phyloP scores from a whole-genome alignment of 1,140 invertebrate species.

The Drosophila gunungcola region DNA sequence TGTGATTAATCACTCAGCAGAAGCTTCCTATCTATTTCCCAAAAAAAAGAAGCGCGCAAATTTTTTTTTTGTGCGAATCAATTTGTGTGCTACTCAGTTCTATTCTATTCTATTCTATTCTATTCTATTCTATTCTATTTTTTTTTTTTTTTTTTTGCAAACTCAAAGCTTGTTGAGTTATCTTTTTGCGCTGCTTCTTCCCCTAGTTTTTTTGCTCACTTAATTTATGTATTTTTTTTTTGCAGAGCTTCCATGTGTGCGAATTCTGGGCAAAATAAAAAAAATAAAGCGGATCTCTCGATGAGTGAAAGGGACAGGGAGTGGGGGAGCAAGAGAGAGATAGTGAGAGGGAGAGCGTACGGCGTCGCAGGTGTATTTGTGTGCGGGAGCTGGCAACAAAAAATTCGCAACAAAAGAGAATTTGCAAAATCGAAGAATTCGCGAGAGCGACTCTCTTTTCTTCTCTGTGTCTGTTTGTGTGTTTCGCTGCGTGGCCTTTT shows the following conservation, averaged over 20 bases:
- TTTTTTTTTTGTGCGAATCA: slow-evolving; percentile 33
- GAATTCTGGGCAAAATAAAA: slow-evolving; percentile 27
- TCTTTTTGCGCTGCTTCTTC: slow-evolving; percentile 52
- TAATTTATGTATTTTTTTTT: slow-evolving; percentile 33
- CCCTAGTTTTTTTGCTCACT: slow-evolving; percentile 49
- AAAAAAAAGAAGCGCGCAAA: slow-evolving; percentile 30
- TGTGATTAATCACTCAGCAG: slow-evolving; percentile 23
- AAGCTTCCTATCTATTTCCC: slow-evolving; percentile 4
- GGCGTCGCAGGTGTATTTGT: slow-evolving; percentile 40
- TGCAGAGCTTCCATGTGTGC: slow-evolving; percentile 42
- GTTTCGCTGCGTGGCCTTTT: slow-evolving; percentile 35
- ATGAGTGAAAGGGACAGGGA: slow-evolving; percentile 9
- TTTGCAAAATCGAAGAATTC: slow-evolving; percentile 54
- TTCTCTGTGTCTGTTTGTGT: slow-evolving; percentile 8
- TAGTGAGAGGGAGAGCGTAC: slow-evolving; percentile 4
- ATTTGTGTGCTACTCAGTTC: slow-evolving; percentile 39
- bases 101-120: slow-evolving; percentile 48
- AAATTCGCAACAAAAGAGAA: slow-evolving; percentile 42
- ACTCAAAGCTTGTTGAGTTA: slow-evolving; percentile 43
- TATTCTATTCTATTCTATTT: slow-evolving; percentile 45
- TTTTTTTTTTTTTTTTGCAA: slow-evolving; percentile 48
- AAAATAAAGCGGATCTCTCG: slow-evolving; percentile 25
- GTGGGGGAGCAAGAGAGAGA: slow-evolving; percentile 15
- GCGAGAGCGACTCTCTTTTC: slow-evolving; percentile 15
- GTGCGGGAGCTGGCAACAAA: slow-evolving; percentile 25